Conservation (phyloP, 2,888 invertebrate species). For the Sphaeridia pumilis region DNA sequence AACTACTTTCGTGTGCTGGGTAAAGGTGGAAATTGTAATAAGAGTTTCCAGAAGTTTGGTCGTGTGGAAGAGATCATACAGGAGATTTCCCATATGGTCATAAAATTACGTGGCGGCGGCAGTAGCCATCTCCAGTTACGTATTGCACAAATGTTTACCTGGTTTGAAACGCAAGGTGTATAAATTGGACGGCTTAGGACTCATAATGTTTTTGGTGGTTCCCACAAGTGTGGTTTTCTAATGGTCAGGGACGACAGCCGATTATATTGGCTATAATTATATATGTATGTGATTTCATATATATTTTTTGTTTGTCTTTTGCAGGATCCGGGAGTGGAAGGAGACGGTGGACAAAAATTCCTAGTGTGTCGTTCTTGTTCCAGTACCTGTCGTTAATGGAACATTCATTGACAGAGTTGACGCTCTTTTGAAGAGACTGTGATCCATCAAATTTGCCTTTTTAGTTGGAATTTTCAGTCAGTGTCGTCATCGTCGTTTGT, state of each 20-base stretch:
- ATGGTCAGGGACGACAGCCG: no score
- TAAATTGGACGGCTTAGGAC: constrained; percentile 15
- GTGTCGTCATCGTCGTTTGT: no score
- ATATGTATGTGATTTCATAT: neutral
- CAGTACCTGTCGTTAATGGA: neutral
- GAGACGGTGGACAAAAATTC: neutral
- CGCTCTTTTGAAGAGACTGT: no score
- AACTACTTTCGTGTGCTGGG: no score
- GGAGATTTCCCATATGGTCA: constrained; percentile 18
- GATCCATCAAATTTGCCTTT: no score
- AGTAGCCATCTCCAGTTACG: constrained; percentile 16
- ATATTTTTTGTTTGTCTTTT: constrained; percentile 6
- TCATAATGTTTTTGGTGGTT: constrained; percentile 4
- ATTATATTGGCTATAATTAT: no score
- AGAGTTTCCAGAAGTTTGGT: no score
- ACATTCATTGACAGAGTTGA: no score
- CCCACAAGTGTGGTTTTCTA: neutral
- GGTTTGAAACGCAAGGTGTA: constrained; percentile 15
- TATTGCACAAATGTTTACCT: constrained; percentile 18
- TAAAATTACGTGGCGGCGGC: no score
- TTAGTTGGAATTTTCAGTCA: no score
- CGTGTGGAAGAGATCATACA: constrained; percentile 10
- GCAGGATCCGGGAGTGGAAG: neutral
- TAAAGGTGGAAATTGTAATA: no score
- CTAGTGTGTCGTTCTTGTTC: neutral